phyloP scores from a whole-genome alignment of 2,888 invertebrate species.

The Drosophila suboccidentalis region DNA sequence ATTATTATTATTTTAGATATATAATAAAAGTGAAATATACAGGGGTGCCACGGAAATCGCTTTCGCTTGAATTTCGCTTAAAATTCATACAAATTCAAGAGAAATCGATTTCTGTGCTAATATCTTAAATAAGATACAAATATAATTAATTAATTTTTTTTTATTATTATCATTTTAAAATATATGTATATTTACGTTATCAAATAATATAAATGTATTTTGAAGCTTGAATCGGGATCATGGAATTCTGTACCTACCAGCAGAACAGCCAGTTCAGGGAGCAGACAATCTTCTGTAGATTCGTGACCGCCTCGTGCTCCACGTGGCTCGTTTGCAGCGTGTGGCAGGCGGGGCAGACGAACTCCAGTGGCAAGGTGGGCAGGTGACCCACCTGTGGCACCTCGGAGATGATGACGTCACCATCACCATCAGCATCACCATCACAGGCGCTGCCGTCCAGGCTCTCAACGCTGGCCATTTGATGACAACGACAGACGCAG shows the following conservation, averaged over 20 bases:
- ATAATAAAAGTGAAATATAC: too few species aligned
- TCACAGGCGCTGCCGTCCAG: slow-evolving; percentile 62
- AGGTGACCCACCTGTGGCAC: slow-evolving; percentile 79
- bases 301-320: slow-evolving; percentile 70
- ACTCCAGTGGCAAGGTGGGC: slow-evolving; percentile 65
- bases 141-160: too few species aligned
- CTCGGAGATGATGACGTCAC: slow-evolving; percentile 52
- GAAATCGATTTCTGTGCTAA: too few species aligned
- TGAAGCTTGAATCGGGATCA: not conserved
- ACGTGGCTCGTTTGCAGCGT: slow-evolving; percentile 64
- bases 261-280: slow-evolving; percentile 76
- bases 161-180: too few species aligned
- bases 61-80: too few species aligned
- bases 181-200: too few species aligned
- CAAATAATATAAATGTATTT: too few species aligned
- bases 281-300: slow-evolving; percentile 69
- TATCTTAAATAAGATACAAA: too few species aligned
- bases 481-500: slow-evolving; percentile 45
- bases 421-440: slow-evolving; percentile 42
- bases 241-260: slow-evolving; percentile 69
- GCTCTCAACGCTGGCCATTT: slow-evolving; percentile 73
- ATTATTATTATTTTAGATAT: too few species aligned
- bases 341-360: slow-evolving; percentile 80
- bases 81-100: too few species aligned
- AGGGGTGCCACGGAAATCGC: too few species aligned